These are phyloP conservation scores for Melanotus villosus DNA, from an alignment of 2,888 invertebrate species.

Conservation along the genomic window DNA sequence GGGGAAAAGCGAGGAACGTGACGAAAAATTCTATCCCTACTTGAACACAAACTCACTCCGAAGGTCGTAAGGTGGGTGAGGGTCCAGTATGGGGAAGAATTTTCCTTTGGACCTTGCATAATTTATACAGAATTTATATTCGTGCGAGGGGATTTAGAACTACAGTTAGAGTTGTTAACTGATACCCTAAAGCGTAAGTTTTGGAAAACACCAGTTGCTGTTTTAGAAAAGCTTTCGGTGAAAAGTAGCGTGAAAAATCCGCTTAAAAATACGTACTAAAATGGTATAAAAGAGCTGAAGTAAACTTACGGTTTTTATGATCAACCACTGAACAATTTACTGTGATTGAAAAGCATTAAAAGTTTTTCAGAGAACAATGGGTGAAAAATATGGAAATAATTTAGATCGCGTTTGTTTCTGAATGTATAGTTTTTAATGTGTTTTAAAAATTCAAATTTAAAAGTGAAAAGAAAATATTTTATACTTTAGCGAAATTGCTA, in stretches of 20 bases:
- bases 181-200: neutral
- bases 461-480: too few species aligned
- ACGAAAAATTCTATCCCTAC: too few species aligned
- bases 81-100: neutral
- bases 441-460: too few species aligned
- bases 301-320: neutral
- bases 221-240: slow-evolving; percentile 3
- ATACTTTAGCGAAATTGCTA: too few species aligned
- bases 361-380: neutral
- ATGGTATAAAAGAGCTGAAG: neutral
- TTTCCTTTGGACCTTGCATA: neutral
- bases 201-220: neutral
- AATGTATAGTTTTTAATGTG: too few species aligned
- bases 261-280: neutral
- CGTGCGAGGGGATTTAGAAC: neutral
- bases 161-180: neutral
- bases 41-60: neutral
- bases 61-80: neutral
- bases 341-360: neutral
- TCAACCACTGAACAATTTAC: neutral
- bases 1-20: too few species aligned
- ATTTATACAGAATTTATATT: slow-evolving; percentile 4
- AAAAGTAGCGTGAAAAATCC: slow-evolving; percentile 10
- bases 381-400: too few species aligned
- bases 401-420: too few species aligned